phyloP scores from a whole-genome alignment of 2,113 vertebrate genomes.

The Panurus biarmicus region DNA sequence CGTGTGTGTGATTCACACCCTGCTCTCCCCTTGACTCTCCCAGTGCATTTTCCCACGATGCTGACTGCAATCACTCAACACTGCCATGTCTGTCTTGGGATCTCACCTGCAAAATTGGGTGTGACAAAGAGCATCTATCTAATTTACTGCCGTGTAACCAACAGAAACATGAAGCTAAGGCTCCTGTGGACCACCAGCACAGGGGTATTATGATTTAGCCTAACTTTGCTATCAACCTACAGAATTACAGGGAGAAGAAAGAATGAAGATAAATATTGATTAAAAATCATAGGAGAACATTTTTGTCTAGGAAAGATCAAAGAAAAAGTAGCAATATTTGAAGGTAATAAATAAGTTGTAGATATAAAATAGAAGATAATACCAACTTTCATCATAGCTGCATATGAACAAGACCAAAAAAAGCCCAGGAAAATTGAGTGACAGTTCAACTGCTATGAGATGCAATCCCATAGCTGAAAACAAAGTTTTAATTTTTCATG shows the following conservation, averaged over 20 bases:
- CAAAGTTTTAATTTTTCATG: slow-evolving; percentile 20
- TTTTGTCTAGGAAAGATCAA: not conserved
- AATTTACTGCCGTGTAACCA: not conserved
- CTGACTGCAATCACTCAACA: not conserved
- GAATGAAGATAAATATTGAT: not conserved
- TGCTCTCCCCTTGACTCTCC: not conserved
- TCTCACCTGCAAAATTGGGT: not conserved
- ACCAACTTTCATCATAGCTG: not conserved
- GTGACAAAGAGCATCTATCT: not conserved
- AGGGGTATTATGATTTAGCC: not conserved
- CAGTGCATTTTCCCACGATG: not conserved
- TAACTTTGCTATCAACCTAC: not conserved
- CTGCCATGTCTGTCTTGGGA: not conserved
- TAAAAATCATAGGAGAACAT: not conserved
- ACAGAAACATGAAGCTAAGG: not conserved
- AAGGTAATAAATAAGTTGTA: not conserved
- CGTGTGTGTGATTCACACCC: not conserved
- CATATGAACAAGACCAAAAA: not conserved
- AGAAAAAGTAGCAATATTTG: not conserved
- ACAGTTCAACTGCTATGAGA: not conserved
- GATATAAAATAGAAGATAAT: not conserved
- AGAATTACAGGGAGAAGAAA: not conserved
- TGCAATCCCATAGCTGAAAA: not conserved
- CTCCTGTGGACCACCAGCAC: not conserved
- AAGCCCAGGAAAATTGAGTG: not conserved